A percentile compares a stretch with the other conserved stretches of the same genome.
Conservation (phyloP, 2,888 invertebrate genomes). For the Clunio marinus region DNA sequence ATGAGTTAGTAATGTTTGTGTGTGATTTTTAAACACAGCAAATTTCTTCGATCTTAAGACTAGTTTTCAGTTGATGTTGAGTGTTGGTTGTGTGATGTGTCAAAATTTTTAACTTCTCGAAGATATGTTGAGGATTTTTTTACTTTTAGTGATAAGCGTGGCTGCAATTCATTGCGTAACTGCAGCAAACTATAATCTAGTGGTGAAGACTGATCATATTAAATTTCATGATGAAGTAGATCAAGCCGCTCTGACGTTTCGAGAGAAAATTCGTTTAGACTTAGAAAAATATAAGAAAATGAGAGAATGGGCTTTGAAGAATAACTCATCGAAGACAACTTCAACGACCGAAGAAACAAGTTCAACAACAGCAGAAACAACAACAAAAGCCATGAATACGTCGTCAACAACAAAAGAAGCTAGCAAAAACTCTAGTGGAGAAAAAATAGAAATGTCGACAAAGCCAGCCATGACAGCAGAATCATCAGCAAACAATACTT, state of each 20-base stretch:
- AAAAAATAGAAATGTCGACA: not conserved
- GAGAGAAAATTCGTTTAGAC: constrained; percentile 3
- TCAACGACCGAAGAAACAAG: not conserved
- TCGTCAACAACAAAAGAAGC: not conserved
- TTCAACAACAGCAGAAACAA: not conserved
- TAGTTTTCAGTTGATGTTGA: not conserved
- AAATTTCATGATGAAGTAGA: constrained; percentile 8
- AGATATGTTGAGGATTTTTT: not conserved
- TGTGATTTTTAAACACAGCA: not conserved
- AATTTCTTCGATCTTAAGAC: no score
- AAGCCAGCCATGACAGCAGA: not conserved
- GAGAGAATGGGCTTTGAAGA: not conserved
- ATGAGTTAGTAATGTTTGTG: not conserved
- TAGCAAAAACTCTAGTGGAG: not conserved
- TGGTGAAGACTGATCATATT: not conserved
- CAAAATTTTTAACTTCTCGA: not conserved
- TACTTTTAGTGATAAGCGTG: not conserved
- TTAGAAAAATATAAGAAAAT: constrained; percentile 13
- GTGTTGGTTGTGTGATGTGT: not conserved
- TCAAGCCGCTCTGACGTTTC: not conserved
- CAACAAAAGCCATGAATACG: not conserved
- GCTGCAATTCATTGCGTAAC: not conserved
- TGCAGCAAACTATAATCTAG: not conserved
- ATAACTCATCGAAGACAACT: not conserved
- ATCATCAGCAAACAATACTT: not conserved